These are phyloP conservation scores for Gallinago jamesoni DNA, from an alignment of 2,113 vertebrate genomes.

Conservation along the genomic window DNA sequence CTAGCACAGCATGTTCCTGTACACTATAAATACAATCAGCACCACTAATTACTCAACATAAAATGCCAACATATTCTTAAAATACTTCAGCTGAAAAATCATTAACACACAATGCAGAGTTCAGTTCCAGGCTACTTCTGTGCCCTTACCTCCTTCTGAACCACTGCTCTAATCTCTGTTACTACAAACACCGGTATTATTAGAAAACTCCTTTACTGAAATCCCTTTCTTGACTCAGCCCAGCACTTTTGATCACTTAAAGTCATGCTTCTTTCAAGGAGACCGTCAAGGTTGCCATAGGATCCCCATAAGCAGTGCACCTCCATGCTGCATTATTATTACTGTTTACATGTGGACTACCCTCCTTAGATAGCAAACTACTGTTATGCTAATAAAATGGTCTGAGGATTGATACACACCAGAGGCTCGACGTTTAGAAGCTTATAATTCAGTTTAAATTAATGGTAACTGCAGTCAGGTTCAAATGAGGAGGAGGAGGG, in stretches of 20 bases:
- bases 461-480: not conserved
- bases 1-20: not conserved
- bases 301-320: not conserved
- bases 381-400: not conserved
- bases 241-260: not conserved
- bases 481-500: not conserved
- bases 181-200: not conserved
- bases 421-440: not conserved
- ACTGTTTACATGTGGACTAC: not conserved
- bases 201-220: not conserved
- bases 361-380: not conserved
- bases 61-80: not conserved
- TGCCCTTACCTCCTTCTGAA: not conserved
- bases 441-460: not conserved
- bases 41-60: not conserved
- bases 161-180: not conserved
- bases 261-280: not conserved
- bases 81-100: not conserved
- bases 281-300: not conserved
- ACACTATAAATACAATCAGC: not conserved
- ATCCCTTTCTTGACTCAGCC: not conserved
- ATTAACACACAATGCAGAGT: not conserved
- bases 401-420: not conserved
- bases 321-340: not conserved
- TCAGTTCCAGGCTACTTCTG: not conserved